Evolutionary conservation across 2,113 vertebrate genomes (phyloP), one percentile per base, ranked within the genome.

Genomic region (Melanerpes aurifrons): DNA sequence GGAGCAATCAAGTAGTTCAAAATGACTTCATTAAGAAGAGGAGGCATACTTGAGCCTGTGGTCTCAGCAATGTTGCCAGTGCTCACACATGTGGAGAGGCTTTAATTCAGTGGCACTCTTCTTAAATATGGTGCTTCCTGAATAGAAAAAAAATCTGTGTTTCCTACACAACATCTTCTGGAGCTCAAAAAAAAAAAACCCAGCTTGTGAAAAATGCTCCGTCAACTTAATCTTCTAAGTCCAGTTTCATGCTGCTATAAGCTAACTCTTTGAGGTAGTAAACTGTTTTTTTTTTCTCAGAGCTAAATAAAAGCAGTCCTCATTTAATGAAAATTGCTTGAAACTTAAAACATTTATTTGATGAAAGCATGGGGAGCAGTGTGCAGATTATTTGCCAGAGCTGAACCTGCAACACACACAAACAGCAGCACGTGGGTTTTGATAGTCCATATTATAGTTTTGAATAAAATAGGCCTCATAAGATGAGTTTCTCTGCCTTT

Each of bases 401-500:
- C 63, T 85, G 64, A 57, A 94, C 71, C 61, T 73, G 10, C 26
- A 85, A 15, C 25, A 82, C 31, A 29, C 74, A 16, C 66, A 80
- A 88, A 73, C 63, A 69, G 48, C 31, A 79, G 12, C 28, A 40
- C 9, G 24, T 83, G 29, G 8, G 12, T 82, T 84, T 69, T 54
- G 26, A 28, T 56, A 45, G 14, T 57, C 58, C 15, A 6, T 73
- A 14, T 43, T 69, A 29, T 6, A 67, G 12, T 12, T 79, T 88
- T 67, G 63, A 63, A 32, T 70, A 7, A 48, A 91, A 14, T 45
- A 85, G 14, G 32, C 16, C 32, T 69, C 62, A 67, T 53, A 59
- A 76, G 77, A 72, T 6, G 2, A 77, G 7, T 93, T 93, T 90
- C 13, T 90, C 22, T 95, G 43, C 86, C 31, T 87, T 95, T 97